Conservation (phyloP, 2,797 vertebrate genomes). For the Meriones psammophilus region DNA sequence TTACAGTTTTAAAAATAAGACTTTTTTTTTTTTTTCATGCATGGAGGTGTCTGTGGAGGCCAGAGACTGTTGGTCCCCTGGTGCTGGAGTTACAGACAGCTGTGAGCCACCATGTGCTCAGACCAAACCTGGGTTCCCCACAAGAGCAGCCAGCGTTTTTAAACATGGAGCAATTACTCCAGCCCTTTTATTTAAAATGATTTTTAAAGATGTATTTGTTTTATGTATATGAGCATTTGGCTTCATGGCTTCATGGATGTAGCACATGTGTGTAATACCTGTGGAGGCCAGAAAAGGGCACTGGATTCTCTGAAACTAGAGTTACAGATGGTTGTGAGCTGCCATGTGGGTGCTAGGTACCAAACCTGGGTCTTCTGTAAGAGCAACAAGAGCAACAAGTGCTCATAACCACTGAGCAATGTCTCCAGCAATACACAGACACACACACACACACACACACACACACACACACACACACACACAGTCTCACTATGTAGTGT, state of each 20-base stretch:
- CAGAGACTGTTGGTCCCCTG: neutral
- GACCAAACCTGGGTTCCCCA: too few relatives aligned
- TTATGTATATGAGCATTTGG: neutral
- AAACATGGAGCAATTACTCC: neutral
- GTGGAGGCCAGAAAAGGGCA: neutral
- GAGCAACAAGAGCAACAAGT: neutral
- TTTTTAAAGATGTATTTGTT: neutral
- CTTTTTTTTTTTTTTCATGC: neutral
- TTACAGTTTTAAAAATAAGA: neutral
- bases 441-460: too few relatives aligned
- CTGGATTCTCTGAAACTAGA: neutral
- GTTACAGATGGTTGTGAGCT: neutral
- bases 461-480: too few relatives aligned
- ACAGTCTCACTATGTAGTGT: neutral
- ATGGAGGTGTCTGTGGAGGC: neutral
- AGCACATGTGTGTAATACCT: neutral
- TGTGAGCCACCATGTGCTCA: neutral
- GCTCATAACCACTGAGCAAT: neutral
- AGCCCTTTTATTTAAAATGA: neutral
- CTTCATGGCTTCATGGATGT: too few relatives aligned
- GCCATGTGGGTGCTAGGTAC: neutral
- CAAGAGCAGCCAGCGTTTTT: neutral
- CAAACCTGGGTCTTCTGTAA: neutral
- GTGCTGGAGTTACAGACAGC: neutral
- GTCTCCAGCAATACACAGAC: neutral